phyloP scores from a whole-genome alignment of 1,140 invertebrate genomes.

The Pseudachorutes palmiensis region DNA sequence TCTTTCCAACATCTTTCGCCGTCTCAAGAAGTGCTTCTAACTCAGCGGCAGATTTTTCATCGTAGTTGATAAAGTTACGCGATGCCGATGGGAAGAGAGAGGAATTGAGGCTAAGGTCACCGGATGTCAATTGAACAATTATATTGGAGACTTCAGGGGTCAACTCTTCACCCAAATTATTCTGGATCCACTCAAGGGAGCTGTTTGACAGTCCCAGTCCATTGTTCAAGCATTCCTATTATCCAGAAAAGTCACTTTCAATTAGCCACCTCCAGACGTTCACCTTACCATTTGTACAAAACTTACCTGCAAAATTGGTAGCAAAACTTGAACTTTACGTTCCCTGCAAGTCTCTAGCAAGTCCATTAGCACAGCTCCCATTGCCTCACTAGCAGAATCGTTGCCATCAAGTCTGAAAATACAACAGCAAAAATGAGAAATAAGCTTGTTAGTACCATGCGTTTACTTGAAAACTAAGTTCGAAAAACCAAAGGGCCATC shows the following conservation, averaged over 20 bases:
- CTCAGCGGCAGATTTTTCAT: constrained; percentile 30
- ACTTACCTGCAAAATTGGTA: constrained; percentile 39
- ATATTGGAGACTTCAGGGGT: constrained; percentile 53
- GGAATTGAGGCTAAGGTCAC: constrained; percentile 45
- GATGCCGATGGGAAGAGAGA: neutral
- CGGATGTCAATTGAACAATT: constrained; percentile 54
- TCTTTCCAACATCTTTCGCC: constrained; percentile 45
- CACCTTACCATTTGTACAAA: neutral
- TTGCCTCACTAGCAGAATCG: constrained; percentile 38
- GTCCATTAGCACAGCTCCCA: constrained; percentile 50
- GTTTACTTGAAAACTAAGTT: constrained; percentile 2
- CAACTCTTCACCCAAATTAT: constrained; percentile 52
- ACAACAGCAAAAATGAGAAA: neutral
- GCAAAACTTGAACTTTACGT: constrained; percentile 35
- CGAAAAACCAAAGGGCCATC: too few species aligned
- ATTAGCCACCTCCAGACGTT: neutral
- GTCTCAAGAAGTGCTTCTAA: constrained; percentile 47
- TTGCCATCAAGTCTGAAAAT: constrained; percentile 19
- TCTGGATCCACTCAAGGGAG: constrained; percentile 53
- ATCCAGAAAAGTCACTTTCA: constrained; percentile 37
- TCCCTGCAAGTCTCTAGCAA: constrained; percentile 38
- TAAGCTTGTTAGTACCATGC: neutral
- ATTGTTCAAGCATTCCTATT: constrained; percentile 49
- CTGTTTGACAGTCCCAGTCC: constrained; percentile 55
- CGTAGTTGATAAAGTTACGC: neutral